A percentile compares a stretch with the other conserved stretches of the same genome.
These are phyloP conservation scores for Heterochromis multidens DNA, from an alignment of 2,113 vertebrate genomes.

Conservation along the genomic window DNA sequence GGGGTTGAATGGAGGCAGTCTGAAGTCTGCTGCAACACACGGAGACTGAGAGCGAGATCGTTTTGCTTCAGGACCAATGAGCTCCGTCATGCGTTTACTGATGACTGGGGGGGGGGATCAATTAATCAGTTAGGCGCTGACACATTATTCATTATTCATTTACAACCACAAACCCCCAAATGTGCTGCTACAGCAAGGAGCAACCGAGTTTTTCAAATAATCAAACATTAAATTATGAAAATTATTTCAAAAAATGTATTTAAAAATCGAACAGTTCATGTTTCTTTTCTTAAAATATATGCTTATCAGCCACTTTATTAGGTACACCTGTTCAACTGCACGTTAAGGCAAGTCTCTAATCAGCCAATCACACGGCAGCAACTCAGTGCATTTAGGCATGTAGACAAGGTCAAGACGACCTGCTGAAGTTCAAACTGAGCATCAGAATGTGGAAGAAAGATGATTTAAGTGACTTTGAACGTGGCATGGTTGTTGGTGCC, in stretches of 20 bases:
- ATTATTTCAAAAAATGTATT: neutral
- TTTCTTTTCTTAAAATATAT: too few relatives aligned
- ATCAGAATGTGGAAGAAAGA: neutral
- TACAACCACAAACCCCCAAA: neutral
- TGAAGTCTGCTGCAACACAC: neutral
- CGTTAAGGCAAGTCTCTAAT: neutral
- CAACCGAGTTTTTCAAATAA: neutral
- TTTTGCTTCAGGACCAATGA: slow-evolving; percentile 35
- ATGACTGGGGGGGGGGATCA: slow-evolving; percentile 25
- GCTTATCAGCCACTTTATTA: neutral
- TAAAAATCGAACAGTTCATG: accelerated
- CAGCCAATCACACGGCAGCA: neutral
- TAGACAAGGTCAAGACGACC: neutral
- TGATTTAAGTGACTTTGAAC: neutral
- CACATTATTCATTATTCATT: neutral
- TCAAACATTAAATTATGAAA: neutral
- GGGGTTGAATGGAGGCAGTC: slow-evolving; percentile 56
- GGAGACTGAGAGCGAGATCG: slow-evolving; percentile 52
- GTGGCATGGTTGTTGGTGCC: neutral
- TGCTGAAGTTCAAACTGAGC: neutral
- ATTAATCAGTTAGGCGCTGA: accelerated
- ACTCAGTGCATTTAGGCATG: neutral
- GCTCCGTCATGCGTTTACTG: slow-evolving; percentile 32
- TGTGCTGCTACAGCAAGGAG: neutral
- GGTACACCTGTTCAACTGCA: neutral